phyloP scores from a whole-genome alignment of 1,140 invertebrate species.

The Drosophila kikkawai region DNA sequence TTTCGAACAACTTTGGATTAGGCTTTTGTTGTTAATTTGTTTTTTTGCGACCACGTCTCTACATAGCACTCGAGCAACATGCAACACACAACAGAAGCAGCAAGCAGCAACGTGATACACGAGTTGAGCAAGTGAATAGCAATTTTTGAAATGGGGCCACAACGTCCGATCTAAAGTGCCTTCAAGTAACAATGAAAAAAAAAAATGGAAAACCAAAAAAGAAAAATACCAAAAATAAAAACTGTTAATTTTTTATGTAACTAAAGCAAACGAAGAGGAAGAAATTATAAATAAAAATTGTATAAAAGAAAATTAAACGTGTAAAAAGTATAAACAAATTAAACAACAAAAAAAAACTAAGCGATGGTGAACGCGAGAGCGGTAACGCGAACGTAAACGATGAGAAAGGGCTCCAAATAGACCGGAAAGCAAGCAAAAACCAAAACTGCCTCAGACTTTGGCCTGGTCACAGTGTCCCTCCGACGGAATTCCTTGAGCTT shows the following conservation, averaged over 20 bases:
- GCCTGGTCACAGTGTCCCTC: constrained; percentile 87
- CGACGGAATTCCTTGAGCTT: constrained; percentile 62
- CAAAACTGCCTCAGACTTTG: constrained; percentile 59
- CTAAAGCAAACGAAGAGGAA: constrained; percentile 85
- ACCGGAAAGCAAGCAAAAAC: constrained; percentile 85
- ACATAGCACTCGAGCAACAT: constrained; percentile 61
- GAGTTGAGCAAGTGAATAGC: constrained; percentile 79
- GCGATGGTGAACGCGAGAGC: constrained; percentile 44
- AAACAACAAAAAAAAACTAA: constrained; percentile 67
- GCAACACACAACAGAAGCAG: constrained; percentile 47
- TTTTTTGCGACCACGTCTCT: constrained; percentile 76
- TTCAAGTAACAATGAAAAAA: constrained; percentile 90
- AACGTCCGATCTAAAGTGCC: constrained; percentile 95
- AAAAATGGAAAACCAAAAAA: constrained; percentile 68
- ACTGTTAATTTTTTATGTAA: constrained; percentile 93
- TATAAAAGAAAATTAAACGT: constrained; percentile 86
- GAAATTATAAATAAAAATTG: constrained; percentile 85
- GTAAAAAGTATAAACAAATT: constrained; percentile 77
- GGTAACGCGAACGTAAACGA: constrained; percentile 31
- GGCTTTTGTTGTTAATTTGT: constrained; percentile 80
- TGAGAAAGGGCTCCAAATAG: constrained; percentile 91
- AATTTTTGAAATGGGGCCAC: constrained; percentile 88
- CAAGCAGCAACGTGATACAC: constrained; percentile 79
- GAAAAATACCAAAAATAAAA: constrained; percentile 76
- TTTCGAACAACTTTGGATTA: constrained; percentile 81